Evolutionary conservation across 92 coral and sea anemone species (phyloP).

Genomic region (Epizoanthus stellaris): DNA sequence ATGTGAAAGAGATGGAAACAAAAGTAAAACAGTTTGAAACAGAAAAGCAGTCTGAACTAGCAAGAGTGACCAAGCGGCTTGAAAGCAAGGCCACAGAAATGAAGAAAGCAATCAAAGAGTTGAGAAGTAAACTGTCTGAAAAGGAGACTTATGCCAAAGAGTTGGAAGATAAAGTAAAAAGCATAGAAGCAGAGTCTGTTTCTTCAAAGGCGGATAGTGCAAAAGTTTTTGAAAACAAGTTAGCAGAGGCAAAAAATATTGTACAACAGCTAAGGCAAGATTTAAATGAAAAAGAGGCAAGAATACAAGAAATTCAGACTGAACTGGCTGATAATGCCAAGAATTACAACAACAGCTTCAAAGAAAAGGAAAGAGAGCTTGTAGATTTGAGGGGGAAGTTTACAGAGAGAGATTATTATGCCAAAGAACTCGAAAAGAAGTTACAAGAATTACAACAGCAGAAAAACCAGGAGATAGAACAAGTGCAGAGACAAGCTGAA

Average conservation of each 20-base stretch:
- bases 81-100: slow-evolving; percentile 92
- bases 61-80: slow-evolving; percentile 85
- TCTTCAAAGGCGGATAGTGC: slow-evolving; percentile 68
- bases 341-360: slow-evolving; percentile 68
- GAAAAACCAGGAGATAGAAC: slow-evolving; percentile 80
- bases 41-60: slow-evolving; percentile 93
- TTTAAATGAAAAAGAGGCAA: slow-evolving; percentile 63
- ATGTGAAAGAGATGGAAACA: slow-evolving; percentile 65
- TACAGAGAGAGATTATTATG: slow-evolving; percentile 87
- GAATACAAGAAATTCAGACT: slow-evolving; percentile 60
- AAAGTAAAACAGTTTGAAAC: slow-evolving; percentile 78
- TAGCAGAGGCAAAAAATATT: slow-evolving; percentile 55
- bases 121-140: slow-evolving; percentile 83
- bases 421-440: slow-evolving; percentile 87
- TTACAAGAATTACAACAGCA: slow-evolving; percentile 72
- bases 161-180: slow-evolving; percentile 77
- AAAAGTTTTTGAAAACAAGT: slow-evolving; percentile 64
- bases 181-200: slow-evolving; percentile 46
- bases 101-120: slow-evolving; percentile 96
- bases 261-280: slow-evolving; percentile 65
- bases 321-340: slow-evolving; percentile 67
- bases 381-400: slow-evolving; percentile 85
- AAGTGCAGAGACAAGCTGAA: slow-evolving; percentile 64
- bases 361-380: slow-evolving; percentile 82
- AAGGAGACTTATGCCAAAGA: slow-evolving; percentile 81